Evolutionary conservation across 2,797 vertebrate genomes (phyloP).

Genomic region (Coracias cyanogaster): DNA sequence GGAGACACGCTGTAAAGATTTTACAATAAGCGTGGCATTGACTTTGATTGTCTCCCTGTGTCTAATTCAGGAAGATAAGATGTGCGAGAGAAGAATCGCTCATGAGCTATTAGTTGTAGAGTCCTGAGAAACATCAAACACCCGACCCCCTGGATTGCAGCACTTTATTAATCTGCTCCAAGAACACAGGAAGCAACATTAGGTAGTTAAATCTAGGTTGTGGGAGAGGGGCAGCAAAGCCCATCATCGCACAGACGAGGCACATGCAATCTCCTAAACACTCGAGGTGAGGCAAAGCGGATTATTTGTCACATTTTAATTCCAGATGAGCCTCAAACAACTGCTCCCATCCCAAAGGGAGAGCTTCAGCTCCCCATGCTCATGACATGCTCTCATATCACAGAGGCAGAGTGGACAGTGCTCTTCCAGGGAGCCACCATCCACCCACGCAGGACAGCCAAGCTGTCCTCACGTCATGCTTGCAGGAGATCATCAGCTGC

Average conservation of each 20-base stretch:
- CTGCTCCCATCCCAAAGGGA: neutral
- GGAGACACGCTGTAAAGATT: neutral
- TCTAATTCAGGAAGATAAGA: neutral
- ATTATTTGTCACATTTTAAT: neutral
- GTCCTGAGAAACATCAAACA: neutral
- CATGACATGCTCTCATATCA: rapidly evolving
- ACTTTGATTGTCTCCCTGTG: conserved; percentile 16
- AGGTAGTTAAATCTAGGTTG: neutral
- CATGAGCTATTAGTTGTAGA: neutral
- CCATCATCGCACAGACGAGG: neutral
- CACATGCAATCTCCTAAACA: neutral
- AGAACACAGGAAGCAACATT: neutral
- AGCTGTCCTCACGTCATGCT: rapidly evolving
- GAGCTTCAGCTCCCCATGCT: neutral
- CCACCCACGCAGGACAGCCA: rapidly evolving
- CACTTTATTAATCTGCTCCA: neutral
- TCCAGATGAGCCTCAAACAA: neutral
- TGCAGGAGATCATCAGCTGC: neutral
- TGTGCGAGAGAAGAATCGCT: neutral
- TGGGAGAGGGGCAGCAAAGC: neutral
- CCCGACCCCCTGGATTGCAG: neutral
- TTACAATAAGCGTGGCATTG: neutral
- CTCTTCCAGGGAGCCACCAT: neutral
- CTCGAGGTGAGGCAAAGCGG: neutral
- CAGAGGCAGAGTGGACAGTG: neutral